Base-by-base conservation (phyloP, 1,140 invertebrate species). In the Bilobella aurantiaca region DNA sequence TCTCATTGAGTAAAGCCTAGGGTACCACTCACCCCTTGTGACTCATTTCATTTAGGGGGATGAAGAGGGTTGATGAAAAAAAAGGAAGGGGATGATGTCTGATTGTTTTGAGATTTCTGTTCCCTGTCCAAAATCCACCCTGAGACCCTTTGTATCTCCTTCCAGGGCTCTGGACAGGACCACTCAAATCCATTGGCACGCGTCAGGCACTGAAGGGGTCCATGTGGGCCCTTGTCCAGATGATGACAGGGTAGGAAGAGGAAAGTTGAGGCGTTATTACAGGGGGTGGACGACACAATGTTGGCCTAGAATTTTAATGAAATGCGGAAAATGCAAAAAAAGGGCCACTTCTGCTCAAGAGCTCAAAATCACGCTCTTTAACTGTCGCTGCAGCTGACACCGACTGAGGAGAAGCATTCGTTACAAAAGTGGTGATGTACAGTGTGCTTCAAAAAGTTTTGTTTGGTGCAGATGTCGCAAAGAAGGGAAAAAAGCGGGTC, bases 351-450 rank as follows among this genome's bases (percentile, higher is more conserved):
- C 49, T 14, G 49, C 49, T 23, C 5, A 5, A 5, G 21, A 18
- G 49, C 14, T 53, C 14, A 53, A 53, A 23, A 53, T 14, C 23
- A 12, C 49, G 5, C 49, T 53, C 21, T 53, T 53, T 18, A 42
- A 42, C 49, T 53, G 49, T 23, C 14, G 49, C 49, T 53, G 49
- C 49, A 53, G 49, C 49, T 53, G 49, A 53, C 49, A 53, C 49
- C 49, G 23, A 53, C 34, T 42, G n/a, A n/a, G n/a, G n/a, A n/a
- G n/a, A n/a, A n/a, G n/a, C n/a, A n/a, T n/a, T n/a, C n/a, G n/a
- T n/a, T n/a, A n/a, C n/a, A n/a, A n/a, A n/a, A n/a, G n/a, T n/a
- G n/a, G n/a, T n/a, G n/a, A n/a, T n/a, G n/a, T n/a, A n/a, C n/a
- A n/a, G n/a, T n/a, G n/a, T n/a, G n/a, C n/a, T n/a, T n/a, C n/a